Conservation (phyloP, 2,797 vertebrate genomes). For the Naso thynnoides region DNA sequence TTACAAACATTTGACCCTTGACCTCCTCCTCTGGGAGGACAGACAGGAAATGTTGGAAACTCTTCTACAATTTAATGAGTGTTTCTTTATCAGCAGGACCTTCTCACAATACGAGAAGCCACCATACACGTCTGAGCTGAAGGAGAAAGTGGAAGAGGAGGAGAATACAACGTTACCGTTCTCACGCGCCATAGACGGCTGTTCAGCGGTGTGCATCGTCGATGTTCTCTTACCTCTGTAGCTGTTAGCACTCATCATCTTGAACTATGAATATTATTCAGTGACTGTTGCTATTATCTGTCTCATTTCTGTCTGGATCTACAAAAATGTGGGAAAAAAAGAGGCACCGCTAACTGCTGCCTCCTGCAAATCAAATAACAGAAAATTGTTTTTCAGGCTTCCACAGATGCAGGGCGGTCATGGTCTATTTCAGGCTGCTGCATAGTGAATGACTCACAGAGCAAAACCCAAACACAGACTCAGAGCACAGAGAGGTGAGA, state of each 20-base stretch:
- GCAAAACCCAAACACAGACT: conserved; percentile 29
- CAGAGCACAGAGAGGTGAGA: conserved; percentile 64
- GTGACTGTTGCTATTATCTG: background rate
- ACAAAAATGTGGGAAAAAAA: background rate
- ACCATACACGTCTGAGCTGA: background rate
- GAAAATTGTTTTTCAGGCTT: conserved; percentile 59
- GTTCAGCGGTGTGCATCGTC: conserved; percentile 29
- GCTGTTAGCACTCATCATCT: conserved; percentile 5
- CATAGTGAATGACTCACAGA: conserved; percentile 27
- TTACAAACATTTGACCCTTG: background rate
- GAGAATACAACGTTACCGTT: background rate
- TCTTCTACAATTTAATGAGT: background rate
- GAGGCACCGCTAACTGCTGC: background rate
- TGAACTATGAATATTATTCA: conserved; percentile 20
- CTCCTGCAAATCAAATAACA: too few relatives aligned
- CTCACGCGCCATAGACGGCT: conserved; percentile 9
- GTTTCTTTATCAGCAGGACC: conserved; percentile 50
- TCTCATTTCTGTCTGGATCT: background rate
- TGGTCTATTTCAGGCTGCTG: conserved; percentile 29
- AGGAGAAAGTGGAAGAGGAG: conserved; percentile 20
- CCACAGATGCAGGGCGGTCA: conserved; percentile 18
- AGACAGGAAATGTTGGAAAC: background rate
- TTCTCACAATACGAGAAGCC: conserved; percentile 3
- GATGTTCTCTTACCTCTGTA: background rate
- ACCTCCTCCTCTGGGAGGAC: background rate